Base-by-base conservation (phyloP, 2,797 vertebrate species). In the Falco novaeseelandiae region DNA sequence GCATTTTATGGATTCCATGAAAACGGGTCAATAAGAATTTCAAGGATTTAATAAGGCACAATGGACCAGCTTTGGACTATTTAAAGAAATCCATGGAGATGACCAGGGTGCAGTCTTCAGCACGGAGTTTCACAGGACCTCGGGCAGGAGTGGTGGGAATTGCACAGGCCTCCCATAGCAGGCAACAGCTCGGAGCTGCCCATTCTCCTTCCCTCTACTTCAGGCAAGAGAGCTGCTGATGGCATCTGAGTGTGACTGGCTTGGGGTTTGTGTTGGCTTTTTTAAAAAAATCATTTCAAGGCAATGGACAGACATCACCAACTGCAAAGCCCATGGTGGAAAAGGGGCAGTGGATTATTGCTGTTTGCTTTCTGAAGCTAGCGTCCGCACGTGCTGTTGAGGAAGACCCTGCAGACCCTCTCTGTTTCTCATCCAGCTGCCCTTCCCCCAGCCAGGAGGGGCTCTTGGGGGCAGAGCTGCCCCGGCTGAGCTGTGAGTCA, bases 11-110 rank as follows among this genome's bases (percentile, higher is more conserved):
- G 94, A 92, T 90, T 66, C 86, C 83, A 92, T 81, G 76, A 89
- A 89, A 94, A 94, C 6, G 6, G 80, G 93, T 87, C 95, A 90
- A 95, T 96, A 72, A 88, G 73, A 95, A 95, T 90, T 86, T 90
- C 89, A 83, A 73, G 94, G 88, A 82, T 90, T 90, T 92, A 95
- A 87, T 62, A 87, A 81, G 72, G 82, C 61, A 21, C 51, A 80
- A 90, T 84, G 51, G 55, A 61, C 48, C 6, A 2, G 76, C 59
- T 89, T 59, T 46, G 25, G 83, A 42, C 86, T 71, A 51, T 69
- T 90, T 81, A 46, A 61, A 58, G 63, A 86, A 63, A 79, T 51
- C 74, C 36, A 22, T 13, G 32, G 62, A 71, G 82, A 44, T 21
- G 83, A 48, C 40, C 30, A 42, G 52, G 79, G 76, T 20, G 15